These are phyloP conservation scores for Drosophila sp. DNA, from an alignment of 1,140 invertebrate species.

Conservation along the genomic window DNA sequence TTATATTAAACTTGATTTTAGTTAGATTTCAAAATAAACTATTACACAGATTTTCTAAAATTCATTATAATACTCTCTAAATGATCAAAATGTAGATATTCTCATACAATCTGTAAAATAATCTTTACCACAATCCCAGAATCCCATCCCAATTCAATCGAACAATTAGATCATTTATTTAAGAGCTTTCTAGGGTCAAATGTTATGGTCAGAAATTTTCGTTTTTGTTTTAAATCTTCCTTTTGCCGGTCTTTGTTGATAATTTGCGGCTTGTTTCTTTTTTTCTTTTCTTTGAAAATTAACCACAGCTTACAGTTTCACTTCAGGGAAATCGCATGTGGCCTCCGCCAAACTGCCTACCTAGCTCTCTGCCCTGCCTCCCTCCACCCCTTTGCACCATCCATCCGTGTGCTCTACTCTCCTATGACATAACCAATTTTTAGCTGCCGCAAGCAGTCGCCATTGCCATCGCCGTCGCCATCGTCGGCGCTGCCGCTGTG, in stretches of 20 bases:
- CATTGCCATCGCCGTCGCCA: constrained; percentile 25
- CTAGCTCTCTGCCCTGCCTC: constrained; percentile 4
- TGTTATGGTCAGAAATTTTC: background rate
- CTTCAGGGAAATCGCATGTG: constrained; percentile 75
- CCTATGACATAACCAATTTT: constrained; percentile 68
- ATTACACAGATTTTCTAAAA: too few relatives aligned
- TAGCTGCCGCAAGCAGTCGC: constrained; percentile 19
- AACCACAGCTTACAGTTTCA: constrained; percentile 74
- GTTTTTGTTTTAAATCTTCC: constrained; percentile 1
- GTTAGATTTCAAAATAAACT: too few relatives aligned
- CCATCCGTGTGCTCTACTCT: constrained; percentile 34
- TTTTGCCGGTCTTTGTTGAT: constrained; percentile 7
- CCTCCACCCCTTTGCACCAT: constrained; percentile 21
- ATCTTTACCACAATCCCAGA: too few relatives aligned
- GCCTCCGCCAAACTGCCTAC: constrained; percentile 25
- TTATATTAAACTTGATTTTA: too few relatives aligned
- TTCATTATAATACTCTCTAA: too few relatives aligned
- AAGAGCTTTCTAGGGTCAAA: background rate
- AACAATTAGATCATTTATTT: background rate
- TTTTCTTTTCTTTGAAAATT: constrained; percentile 21
- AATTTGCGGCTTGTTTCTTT: constrained; percentile 1
- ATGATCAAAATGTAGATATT: too few relatives aligned
- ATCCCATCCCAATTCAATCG: too few relatives aligned
- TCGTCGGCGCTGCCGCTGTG: constrained; percentile 40
- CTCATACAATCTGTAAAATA: too few relatives aligned